A percentile compares a stretch with the other conserved stretches of the same genome.
Evolutionary conservation across 2,113 vertebrate genomes (phyloP).

Genomic region (Synchiropus splendidus): DNA sequence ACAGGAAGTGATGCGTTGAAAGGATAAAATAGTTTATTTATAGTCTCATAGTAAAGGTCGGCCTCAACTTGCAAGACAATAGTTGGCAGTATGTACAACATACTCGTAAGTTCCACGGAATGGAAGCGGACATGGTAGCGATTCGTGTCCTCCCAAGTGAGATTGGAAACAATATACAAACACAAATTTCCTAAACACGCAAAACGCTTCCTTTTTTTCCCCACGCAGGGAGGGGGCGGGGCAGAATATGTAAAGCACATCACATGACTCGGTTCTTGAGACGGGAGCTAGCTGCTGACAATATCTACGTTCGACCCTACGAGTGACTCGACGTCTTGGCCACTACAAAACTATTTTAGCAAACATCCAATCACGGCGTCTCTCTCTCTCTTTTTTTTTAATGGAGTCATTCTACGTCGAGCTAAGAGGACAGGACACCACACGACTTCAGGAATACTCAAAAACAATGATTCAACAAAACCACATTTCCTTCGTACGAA

Average conservation of each 20-base stretch:
- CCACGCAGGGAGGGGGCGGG: slow-evolving; percentile 27
- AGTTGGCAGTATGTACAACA: slow-evolving; percentile 98
- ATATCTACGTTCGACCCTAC: slow-evolving; percentile 53
- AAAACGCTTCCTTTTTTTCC: slow-evolving; percentile 39
- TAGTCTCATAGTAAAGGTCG: slow-evolving; percentile 98
- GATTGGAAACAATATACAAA: slow-evolving; percentile 65
- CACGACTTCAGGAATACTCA: slow-evolving; percentile 54
- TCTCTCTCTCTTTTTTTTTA: slow-evolving; percentile 17
- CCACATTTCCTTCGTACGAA: slow-evolving; percentile 21
- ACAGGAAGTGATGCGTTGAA: slow-evolving; percentile 33
- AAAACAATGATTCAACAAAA: slow-evolving; percentile 58
- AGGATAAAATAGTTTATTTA: slow-evolving; percentile 99
- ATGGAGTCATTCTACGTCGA: slow-evolving; percentile 66
- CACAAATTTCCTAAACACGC: slow-evolving; percentile 62
- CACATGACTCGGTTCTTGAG: slow-evolving; percentile 34
- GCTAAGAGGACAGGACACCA: slow-evolving; percentile 66
- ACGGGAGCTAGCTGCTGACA: slow-evolving; percentile 52
- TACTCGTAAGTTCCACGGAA: slow-evolving; percentile 92
- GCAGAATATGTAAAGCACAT: slow-evolving; percentile 66
- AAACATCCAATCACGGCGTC: slow-evolving; percentile 61
- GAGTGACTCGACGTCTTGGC: slow-evolving; percentile 53
- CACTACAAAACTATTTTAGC: slow-evolving; percentile 60
- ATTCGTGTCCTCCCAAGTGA: slow-evolving; percentile 63
- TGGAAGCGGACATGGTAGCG: slow-evolving; percentile 77
- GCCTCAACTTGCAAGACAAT: slow-evolving; percentile 97